Conservation (phyloP, 2,888 invertebrate species). For the Auanema sp. region DNA sequence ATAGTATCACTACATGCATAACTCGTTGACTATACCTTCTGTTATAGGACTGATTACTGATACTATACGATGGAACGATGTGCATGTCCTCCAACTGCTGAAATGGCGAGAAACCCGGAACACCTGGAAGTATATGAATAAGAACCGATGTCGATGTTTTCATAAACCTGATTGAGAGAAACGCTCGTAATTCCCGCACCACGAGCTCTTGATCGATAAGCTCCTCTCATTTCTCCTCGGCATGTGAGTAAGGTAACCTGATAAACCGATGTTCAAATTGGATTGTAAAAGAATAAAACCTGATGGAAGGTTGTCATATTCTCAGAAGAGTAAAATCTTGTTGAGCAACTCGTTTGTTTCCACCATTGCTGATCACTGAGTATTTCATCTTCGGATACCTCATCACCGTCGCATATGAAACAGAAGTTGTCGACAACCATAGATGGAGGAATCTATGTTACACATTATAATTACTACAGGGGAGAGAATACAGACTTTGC, state of each 20-base stretch:
- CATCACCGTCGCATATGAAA: constrained; percentile 53
- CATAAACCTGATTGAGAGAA: constrained; percentile 27
- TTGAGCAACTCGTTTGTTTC: constrained; percentile 56
- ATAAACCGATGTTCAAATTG: background rate
- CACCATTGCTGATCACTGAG: constrained; percentile 46
- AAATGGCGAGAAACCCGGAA: constrained; percentile 52
- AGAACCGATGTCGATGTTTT: background rate
- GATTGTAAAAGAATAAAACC: constrained; percentile 17
- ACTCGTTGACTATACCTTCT: too few species aligned
- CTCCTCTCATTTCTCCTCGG: constrained; percentile 45
- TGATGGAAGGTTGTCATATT: constrained; percentile 47
- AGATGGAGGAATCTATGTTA: constrained; percentile 37
- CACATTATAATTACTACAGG: background rate
- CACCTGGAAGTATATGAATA: constrained; percentile 19
- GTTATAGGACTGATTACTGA: constrained; percentile 46
- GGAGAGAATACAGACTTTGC: constrained; percentile 24
- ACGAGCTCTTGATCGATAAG: constrained; percentile 32
- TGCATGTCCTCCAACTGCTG: constrained; percentile 55
- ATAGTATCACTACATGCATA: too few species aligned
- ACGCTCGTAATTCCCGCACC: constrained; percentile 37
- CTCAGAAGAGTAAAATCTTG: constrained; percentile 55
- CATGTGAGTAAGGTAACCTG: constrained; percentile 49
- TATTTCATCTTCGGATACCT: constrained; percentile 21
- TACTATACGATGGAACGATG: constrained; percentile 56
- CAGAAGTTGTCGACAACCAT: constrained; percentile 55